Evolutionary conservation across 2,888 invertebrate genomes (phyloP).

Genomic region (Pocota personata): DNA sequence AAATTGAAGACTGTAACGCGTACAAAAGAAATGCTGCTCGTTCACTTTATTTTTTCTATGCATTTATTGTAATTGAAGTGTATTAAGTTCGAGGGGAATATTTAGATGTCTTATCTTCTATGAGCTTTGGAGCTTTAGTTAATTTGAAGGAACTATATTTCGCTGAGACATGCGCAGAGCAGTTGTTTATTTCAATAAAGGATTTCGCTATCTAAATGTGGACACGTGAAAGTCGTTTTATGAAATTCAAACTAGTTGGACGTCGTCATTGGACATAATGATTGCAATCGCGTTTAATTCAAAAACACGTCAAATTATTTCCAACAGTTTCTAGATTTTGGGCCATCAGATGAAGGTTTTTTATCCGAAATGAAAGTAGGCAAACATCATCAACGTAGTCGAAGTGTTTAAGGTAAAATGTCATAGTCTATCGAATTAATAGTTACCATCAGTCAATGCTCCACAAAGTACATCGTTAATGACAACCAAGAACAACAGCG

Average conservation of each 20-base stretch:
- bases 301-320: too few species aligned
- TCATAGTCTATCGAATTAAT: too few species aligned
- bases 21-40: background rate
- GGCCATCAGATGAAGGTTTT: too few species aligned
- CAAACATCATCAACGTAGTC: too few species aligned
- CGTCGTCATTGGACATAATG: background rate
- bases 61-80: background rate
- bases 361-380: too few species aligned
- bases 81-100: background rate
- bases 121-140: background rate
- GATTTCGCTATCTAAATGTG: background rate
- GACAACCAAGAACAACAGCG: too few species aligned
- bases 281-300: too few species aligned
- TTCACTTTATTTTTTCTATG: background rate
- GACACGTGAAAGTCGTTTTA: background rate
- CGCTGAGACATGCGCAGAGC: constrained; percentile 49
- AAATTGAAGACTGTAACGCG: background rate
- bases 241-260: background rate
- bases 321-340: too few species aligned
- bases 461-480: too few species aligned
- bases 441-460: too few species aligned
- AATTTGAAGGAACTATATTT: constrained; percentile 9
- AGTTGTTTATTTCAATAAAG: constrained; percentile 14
- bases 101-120: background rate
- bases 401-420: too few species aligned